These are phyloP conservation scores for Sabatieria punctata DNA, from an alignment of 2,888 invertebrate species.

Conservation along the genomic window DNA sequence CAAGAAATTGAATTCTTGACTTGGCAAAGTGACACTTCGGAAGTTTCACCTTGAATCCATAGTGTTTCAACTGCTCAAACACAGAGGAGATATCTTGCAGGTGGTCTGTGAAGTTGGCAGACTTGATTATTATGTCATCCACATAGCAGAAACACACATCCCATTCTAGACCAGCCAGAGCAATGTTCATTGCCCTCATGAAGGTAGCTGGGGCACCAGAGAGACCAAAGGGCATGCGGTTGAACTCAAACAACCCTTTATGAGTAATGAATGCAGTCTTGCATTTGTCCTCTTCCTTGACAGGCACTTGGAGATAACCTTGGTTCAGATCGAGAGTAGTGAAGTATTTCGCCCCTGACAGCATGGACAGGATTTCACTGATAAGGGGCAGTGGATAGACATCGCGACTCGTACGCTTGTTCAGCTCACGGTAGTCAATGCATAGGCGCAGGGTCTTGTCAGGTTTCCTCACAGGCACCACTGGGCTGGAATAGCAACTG, in stretches of 20 bases:
- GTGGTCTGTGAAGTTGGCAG: slow-evolving; percentile 19
- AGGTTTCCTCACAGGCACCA: too few species aligned
- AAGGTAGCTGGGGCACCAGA: slow-evolving; percentile 14
- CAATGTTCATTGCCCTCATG: slow-evolving; percentile 29
- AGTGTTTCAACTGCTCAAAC: slow-evolving; percentile 32
- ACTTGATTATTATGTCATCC: not conserved
- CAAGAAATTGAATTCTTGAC: not conserved
- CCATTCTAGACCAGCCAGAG: slow-evolving; percentile 17
- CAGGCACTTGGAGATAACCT: too few species aligned
- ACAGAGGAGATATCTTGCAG: slow-evolving; percentile 34
- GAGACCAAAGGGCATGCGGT: slow-evolving; percentile 16
- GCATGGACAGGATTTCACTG: too few species aligned
- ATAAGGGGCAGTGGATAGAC: too few species aligned
- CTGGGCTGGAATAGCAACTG: too few species aligned
- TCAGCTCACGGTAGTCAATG: too few species aligned
- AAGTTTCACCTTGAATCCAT: slow-evolving; percentile 33
- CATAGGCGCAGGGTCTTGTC: too few species aligned
- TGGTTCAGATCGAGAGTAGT: too few species aligned
- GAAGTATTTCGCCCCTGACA: too few species aligned
- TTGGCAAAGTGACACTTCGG: slow-evolving; percentile 22
- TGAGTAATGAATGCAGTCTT: slow-evolving; percentile 18
- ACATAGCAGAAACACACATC: not conserved
- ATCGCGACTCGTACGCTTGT: too few species aligned
- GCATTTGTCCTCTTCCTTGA: slow-evolving; percentile 10
- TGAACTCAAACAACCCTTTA: slow-evolving; percentile 15